Evolutionary conservation across 2,888 invertebrate species (phyloP).

Genomic region (Cataglyphis livida): DNA sequence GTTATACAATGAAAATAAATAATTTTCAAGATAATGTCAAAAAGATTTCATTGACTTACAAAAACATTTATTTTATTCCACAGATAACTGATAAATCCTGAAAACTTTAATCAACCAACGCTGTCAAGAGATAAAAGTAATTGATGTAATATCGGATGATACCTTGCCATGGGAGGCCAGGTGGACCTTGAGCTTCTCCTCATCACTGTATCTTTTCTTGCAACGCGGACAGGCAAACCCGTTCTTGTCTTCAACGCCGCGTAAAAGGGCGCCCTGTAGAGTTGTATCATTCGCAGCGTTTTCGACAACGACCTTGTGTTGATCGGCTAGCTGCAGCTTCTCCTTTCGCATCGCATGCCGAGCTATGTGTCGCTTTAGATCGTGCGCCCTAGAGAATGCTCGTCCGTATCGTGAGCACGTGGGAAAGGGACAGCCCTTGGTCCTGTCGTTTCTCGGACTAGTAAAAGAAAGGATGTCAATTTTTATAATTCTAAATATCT

Average conservation of each 20-base stretch:
- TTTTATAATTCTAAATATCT: not conserved
- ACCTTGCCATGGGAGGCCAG: constrained; percentile 81
- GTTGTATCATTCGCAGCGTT: constrained; percentile 64
- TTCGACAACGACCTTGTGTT: constrained; percentile 69
- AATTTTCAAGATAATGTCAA: not conserved
- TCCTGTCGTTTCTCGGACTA: constrained; percentile 76
- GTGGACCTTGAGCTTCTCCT: constrained; percentile 81
- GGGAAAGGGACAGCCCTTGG: constrained; percentile 83
- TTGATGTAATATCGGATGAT: constrained; percentile 15
- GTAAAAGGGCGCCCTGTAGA: constrained; percentile 58
- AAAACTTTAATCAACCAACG: too few species aligned
- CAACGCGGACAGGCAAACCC: constrained; percentile 80
- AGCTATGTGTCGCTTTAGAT: constrained; percentile 83
- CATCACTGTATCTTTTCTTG: constrained; percentile 81
- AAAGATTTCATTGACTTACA: not conserved
- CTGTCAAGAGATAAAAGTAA: not conserved
- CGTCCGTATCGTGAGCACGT: constrained; percentile 82
- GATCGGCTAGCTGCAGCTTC: constrained; percentile 68
- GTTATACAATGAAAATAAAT: not conserved
- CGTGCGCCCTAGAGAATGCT: constrained; percentile 83
- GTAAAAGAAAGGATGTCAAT: not conserved
- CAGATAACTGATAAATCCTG: not conserved
- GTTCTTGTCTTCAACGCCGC: constrained; percentile 29
- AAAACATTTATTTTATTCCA: not conserved
- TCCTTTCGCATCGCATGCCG: constrained; percentile 82